phyloP scores from a whole-genome alignment of 2,113 vertebrate genomes.

The Fulmarus glacialis region DNA sequence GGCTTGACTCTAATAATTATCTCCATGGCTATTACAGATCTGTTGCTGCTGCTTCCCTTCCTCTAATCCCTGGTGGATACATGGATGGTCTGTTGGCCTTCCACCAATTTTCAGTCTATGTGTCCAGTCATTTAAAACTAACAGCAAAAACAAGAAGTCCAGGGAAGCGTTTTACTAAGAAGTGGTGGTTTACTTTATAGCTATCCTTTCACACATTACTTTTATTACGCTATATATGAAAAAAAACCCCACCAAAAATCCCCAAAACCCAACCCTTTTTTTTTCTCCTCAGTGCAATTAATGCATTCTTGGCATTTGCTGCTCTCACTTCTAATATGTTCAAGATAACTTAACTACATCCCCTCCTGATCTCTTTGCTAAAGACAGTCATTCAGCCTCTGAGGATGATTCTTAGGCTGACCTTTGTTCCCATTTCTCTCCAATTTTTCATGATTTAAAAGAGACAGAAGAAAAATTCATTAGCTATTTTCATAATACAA shows the following conservation, averaged over 20 bases:
- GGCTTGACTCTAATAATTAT: not conserved
- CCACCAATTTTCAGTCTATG: accelerated
- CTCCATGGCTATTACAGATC: not conserved
- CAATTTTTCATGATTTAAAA: not conserved
- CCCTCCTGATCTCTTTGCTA: not conserved
- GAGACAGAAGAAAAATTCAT: not conserved
- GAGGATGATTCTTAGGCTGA: not conserved
- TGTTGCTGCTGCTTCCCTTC: not conserved
- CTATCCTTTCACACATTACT: not conserved
- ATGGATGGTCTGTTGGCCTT: not conserved
- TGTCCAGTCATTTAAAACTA: not conserved
- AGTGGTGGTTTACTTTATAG: not conserved
- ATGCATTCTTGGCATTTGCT: not conserved
- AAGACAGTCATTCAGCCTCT: not conserved
- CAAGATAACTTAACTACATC: not conserved
- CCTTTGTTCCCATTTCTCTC: not conserved
- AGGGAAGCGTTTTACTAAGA: not conserved
- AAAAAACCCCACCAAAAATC: too few relatives aligned
- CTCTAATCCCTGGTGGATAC: not conserved
- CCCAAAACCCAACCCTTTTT: not conserved
- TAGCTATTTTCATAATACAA: not conserved
- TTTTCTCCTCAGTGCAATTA: not conserved
- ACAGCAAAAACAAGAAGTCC: not conserved
- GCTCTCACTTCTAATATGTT: not conserved
- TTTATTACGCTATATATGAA: not conserved